phyloP scores from a whole-genome alignment of 2,113 vertebrate genomes.

The Malurus elegans region DNA sequence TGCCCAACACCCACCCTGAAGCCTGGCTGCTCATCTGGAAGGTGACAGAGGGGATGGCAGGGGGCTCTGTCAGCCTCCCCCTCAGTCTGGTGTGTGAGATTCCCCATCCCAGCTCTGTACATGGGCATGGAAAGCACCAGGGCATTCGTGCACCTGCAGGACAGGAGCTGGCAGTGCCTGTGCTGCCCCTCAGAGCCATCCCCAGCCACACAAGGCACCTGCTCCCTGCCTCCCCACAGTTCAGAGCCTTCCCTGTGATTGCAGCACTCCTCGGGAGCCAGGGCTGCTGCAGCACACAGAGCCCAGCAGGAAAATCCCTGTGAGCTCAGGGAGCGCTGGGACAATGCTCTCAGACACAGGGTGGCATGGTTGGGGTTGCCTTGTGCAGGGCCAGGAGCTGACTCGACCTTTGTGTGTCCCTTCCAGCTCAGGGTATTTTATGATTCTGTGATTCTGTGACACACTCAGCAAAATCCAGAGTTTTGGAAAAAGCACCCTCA shows the following conservation, averaged over 20 bases:
- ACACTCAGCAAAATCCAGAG: neutral
- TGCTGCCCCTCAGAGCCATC: neutral
- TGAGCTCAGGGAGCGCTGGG: neutral
- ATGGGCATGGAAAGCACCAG: neutral
- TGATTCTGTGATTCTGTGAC: neutral
- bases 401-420: rapidly evolving
- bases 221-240: neutral
- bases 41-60: neutral
- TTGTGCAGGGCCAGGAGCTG: neutral
- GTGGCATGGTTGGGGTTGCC: neutral
- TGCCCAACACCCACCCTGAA: neutral
- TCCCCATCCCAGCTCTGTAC: neutral
- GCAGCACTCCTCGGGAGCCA: rapidly evolving
- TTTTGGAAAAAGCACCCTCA: neutral
- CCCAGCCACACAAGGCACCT: neutral
- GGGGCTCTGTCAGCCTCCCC: neutral
- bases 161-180: neutral
- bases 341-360: neutral
- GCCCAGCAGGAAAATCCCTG: neutral
- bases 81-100: rapidly evolving
- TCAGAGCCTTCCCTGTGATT: neutral
- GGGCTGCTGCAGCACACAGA: neutral
- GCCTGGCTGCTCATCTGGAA: neutral
- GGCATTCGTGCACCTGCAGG: neutral
- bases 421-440: neutral